These are phyloP conservation scores for Platyura marginata DNA, from an alignment of 1,140 invertebrate genomes.

Conservation along the genomic window DNA sequence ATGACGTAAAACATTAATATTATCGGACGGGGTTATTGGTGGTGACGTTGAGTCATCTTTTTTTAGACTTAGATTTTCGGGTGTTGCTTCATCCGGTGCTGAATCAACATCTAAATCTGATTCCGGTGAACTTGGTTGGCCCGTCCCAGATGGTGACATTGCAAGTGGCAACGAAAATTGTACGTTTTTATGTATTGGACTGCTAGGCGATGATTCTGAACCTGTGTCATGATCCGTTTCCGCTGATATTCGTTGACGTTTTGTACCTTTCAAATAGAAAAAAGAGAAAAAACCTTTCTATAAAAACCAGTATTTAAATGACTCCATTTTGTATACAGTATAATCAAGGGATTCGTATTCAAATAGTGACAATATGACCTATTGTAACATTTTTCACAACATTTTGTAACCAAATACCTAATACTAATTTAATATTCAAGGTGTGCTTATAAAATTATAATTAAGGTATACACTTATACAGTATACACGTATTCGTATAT, in stretches of 20 bases:
- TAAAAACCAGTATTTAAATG: too few species aligned
- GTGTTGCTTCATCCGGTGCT: conserved; percentile 32
- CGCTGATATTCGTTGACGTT: conserved; percentile 27
- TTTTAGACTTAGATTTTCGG: conserved; percentile 39
- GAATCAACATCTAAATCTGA: conserved; percentile 30
- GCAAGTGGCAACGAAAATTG: conserved; percentile 16
- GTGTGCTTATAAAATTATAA: too few species aligned
- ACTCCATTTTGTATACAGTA: too few species aligned
- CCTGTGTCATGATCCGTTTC: conserved; percentile 24
- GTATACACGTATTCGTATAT: too few species aligned
- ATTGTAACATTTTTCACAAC: too few species aligned
- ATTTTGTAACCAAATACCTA: too few species aligned
- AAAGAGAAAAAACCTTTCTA: too few species aligned
- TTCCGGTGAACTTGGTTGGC: conserved; percentile 26
- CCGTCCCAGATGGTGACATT: conserved; percentile 26
- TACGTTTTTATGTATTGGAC: conserved; percentile 28
- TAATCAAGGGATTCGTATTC: too few species aligned
- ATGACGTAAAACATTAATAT: conserved; percentile 16
- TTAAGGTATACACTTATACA: too few species aligned
- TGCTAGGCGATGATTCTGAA: conserved; percentile 29
- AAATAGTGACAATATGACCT: too few species aligned
- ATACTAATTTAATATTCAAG: too few species aligned
- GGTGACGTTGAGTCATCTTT: conserved; percentile 25
- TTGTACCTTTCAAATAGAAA: too few species aligned
- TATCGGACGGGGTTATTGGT: conserved; percentile 19